Evolutionary conservation across 2,113 vertebrate genomes (phyloP), one percentile per base, ranked within the genome.

Genomic region (Entosphenus tridentatus): DNA sequence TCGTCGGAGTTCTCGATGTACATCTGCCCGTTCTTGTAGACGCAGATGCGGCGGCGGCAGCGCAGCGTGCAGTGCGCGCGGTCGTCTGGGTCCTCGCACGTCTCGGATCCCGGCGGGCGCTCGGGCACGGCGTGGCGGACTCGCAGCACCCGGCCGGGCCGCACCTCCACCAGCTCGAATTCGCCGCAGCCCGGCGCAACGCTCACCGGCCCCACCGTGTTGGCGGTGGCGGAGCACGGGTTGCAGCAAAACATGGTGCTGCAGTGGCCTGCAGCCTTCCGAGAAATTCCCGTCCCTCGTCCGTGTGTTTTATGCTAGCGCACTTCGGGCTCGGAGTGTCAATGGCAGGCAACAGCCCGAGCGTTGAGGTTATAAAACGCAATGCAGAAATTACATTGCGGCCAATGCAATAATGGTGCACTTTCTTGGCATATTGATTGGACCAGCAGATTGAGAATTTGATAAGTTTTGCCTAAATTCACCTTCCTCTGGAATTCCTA

Each of bases 141-240:
- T 9, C 88, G 78, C 14, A 97, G 78, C 70, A 97, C 78, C 0
- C 90, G 78, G 7, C 93, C 91, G 0, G 93, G 93, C 68, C 95
- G 96, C 67, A 93, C 91, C 76, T 97, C 93, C 74, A 97, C 79
- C 71, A 93, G 93, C 73, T 85, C 89, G 67, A 84, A 95, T 75
- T 88, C 88, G 2, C 92, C 83, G 3, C 77, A 71, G 21, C 83
- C 79, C 69, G 92, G 86, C 8, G 62, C 21, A 11, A n/a, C 10
- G 71, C 88, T 86, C 65, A 84, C 73, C 0, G 90, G 88, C 7
- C 80, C 84, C 71, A 96, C 88, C 0, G 81, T 74, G 1, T 90
- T 91, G 18, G 83, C 71, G 0, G 83, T 78, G 9, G 85, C 55
- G 87, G 87, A 71, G 83, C 79, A 57, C 95, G 80, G 39, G 39